A percentile compares a stretch with the other conserved stretches of the same genome.
These are phyloP conservation scores for Phalacrocorax aristotelis DNA, from an alignment of 2,113 vertebrate species.

Conservation along the genomic window DNA sequence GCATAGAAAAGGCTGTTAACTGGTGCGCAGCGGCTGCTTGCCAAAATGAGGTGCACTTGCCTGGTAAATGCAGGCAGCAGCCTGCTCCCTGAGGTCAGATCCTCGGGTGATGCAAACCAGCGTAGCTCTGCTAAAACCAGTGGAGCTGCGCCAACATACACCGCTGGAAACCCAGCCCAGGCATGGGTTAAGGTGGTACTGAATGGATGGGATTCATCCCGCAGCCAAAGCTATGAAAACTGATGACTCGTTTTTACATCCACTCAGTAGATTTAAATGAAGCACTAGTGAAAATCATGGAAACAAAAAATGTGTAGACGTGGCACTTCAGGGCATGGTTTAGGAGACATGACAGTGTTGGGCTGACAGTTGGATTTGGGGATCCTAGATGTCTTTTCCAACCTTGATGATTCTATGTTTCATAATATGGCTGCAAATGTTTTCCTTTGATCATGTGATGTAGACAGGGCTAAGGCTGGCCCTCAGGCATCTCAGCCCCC, in stretches of 20 bases:
- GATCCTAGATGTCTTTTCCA: too few relatives aligned
- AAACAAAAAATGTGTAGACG: neutral
- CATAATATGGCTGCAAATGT: accelerated
- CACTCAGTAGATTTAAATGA: neutral
- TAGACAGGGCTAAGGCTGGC: neutral
- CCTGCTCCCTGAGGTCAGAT: neutral
- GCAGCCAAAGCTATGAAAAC: neutral
- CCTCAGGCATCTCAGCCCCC: too few relatives aligned
- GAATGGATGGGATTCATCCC: neutral
- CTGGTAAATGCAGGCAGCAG: neutral
- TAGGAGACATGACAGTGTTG: too few relatives aligned
- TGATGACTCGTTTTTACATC: neutral
- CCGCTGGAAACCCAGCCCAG: neutral
- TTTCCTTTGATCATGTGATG: neutral
- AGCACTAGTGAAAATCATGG: neutral
- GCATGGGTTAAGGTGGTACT: accelerated
- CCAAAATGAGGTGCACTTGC: neutral
- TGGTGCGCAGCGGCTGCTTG: neutral
- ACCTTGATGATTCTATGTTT: too few relatives aligned
- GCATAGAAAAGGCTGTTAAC: neutral
- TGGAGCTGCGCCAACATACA: neutral
- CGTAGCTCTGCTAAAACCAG: neutral
- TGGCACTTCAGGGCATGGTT: too few relatives aligned
- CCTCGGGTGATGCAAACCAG: neutral
- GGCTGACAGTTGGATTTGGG: too few relatives aligned